phyloP scores from a whole-genome alignment of 2,797 vertebrate species.

The Microctenopoma stevenorrisi region DNA sequence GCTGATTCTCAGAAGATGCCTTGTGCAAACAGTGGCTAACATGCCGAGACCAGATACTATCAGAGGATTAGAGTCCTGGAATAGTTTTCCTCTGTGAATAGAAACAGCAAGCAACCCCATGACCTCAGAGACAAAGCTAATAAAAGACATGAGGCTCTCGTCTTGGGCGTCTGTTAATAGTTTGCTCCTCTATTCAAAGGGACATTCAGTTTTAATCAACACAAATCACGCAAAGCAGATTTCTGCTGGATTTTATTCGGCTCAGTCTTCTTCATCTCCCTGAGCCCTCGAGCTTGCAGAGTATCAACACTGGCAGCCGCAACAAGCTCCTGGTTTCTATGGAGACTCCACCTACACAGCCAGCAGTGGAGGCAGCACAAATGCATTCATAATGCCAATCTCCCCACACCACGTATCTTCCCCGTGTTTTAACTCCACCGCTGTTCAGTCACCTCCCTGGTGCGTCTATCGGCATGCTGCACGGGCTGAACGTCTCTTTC shows the following conservation, averaged over 20 bases:
- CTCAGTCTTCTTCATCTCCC: slow-evolving; percentile 8
- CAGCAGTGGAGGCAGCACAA: slow-evolving; percentile 50
- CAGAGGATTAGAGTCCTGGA: slow-evolving; percentile 46
- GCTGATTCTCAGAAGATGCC: background rate
- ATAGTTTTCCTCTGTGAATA: slow-evolving; percentile 15
- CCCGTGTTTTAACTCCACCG: slow-evolving; percentile 29
- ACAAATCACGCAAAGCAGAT: background rate
- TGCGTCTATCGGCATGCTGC: background rate
- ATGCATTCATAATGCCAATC: slow-evolving; percentile 18
- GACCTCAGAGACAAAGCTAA: slow-evolving; percentile 17
- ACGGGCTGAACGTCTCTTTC: no score
- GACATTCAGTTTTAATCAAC: background rate
- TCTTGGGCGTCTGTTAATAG: background rate
- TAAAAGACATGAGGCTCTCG: slow-evolving; percentile 10
- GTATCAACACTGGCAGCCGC: slow-evolving; percentile 46
- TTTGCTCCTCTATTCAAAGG: background rate
- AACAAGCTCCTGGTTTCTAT: slow-evolving; percentile 70
- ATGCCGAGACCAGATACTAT: slow-evolving; percentile 27
- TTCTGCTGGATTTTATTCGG: background rate
- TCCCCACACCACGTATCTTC: background rate
- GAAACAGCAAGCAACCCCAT: slow-evolving; percentile 2
- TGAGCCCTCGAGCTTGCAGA: slow-evolving; percentile 24
- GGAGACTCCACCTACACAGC: slow-evolving; percentile 75
- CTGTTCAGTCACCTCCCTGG: slow-evolving; percentile 6
- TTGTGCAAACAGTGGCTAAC: slow-evolving; percentile 9